Evolutionary conservation across 2,797 vertebrate species (phyloP).

Genomic region (Morus bassanus): DNA sequence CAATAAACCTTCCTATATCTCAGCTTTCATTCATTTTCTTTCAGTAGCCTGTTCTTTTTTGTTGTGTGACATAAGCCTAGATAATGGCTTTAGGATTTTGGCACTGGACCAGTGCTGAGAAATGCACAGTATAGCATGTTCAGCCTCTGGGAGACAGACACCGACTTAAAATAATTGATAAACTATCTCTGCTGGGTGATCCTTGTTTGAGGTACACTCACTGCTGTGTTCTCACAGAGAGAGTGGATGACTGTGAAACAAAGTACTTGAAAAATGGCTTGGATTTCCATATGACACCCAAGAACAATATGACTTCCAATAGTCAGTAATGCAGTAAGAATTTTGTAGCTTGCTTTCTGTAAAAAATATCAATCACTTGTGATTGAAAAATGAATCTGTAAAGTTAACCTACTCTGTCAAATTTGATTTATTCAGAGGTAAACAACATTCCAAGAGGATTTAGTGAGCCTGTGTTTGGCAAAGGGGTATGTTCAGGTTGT

Average conservation of each 20-base stretch:
- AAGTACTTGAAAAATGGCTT: conserved; percentile 71
- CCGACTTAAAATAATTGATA: conserved; percentile 53
- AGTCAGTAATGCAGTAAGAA: conserved; percentile 68
- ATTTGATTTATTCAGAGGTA: conserved; percentile 81
- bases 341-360: conserved; percentile 73
- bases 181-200: conserved; percentile 50
- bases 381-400: conserved; percentile 79
- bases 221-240: neutral
- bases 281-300: conserved; percentile 66
- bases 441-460: conserved; percentile 82
- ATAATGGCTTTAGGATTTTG: conserved; percentile 45
- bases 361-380: conserved; percentile 79
- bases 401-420: conserved; percentile 79
- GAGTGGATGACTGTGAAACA: conserved; percentile 26
- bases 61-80: neutral
- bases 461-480: conserved; percentile 77
- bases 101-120: neutral
- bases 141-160: conserved; percentile 28
- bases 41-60: neutral
- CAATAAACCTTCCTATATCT: neutral
- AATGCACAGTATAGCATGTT: conserved; percentile 18
- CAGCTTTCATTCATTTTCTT: neutral
- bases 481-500: conserved; percentile 77
- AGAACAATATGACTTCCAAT: conserved; percentile 73
- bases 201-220: conserved; percentile 7